These are phyloP conservation scores for Coptotermes formosanus DNA, from an alignment of 1,140 invertebrate species.

Conservation along the genomic window DNA sequence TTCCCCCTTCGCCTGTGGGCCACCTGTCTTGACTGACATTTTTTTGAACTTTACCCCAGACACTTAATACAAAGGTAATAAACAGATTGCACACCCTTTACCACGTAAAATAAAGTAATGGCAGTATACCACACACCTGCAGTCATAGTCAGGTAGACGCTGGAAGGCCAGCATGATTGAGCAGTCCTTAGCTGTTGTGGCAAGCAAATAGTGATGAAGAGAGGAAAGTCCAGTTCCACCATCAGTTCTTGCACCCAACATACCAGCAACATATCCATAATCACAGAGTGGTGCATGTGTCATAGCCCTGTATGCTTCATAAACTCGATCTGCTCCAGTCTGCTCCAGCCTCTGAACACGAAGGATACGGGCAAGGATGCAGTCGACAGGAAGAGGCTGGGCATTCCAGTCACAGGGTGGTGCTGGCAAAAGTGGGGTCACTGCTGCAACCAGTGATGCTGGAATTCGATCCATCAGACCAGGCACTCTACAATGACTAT, in stretches of 20 bases:
- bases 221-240: slow-evolving; percentile 35
- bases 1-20: too few species aligned
- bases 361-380: slow-evolving; percentile 44
- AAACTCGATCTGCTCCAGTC: slow-evolving; percentile 39
- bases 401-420: slow-evolving; percentile 27
- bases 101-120: too few species aligned
- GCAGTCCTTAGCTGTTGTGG: slow-evolving; percentile 56
- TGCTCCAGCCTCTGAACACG: slow-evolving; percentile 43
- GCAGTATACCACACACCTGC: not conserved
- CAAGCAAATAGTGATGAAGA: slow-evolving; percentile 54
- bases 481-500: not conserved
- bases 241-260: not conserved
- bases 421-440: slow-evolving; percentile 10
- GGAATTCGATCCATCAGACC: slow-evolving; percentile 13
- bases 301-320: slow-evolving; percentile 41
- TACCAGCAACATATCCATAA: slow-evolving; percentile 6
- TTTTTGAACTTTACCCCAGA: too few species aligned
- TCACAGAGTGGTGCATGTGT: not conserved
- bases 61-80: too few species aligned
- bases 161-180: slow-evolving; percentile 56
- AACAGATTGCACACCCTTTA: too few species aligned
- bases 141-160: slow-evolving; percentile 27
- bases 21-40: too few species aligned
- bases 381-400: slow-evolving; percentile 41
- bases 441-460: not conserved